Percentiles rank a stretch among this genome's conserved stretches.
These are phyloP conservation scores for Suricata suricatta DNA, from an alignment of 2,113 vertebrate species.

Conservation along the genomic window DNA sequence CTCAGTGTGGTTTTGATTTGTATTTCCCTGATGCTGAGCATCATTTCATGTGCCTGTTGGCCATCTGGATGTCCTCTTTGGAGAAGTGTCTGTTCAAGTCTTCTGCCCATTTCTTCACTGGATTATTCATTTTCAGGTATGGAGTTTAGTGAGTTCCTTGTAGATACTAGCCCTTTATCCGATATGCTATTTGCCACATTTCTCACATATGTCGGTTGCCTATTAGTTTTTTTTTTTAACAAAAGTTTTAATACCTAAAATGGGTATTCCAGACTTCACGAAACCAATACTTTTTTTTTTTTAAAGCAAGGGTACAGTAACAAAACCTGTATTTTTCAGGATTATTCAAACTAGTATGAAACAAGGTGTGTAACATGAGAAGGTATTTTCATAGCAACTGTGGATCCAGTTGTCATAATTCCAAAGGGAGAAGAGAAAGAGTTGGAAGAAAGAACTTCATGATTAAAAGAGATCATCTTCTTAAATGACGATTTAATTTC, in stretches of 20 bases:
- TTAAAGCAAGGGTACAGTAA: not conserved
- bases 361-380: not conserved
- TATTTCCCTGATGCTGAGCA: too few species aligned
- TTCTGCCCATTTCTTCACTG: too few species aligned
- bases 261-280: not conserved
- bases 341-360: constrained; percentile 11
- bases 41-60: too few species aligned
- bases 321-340: not conserved
- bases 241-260: constrained; percentile 29
- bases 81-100: too few species aligned
- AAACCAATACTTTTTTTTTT: not conserved
- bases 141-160: too few species aligned
- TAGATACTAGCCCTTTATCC: too few species aligned
- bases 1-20: too few species aligned
- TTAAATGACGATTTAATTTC: constrained; percentile 25
- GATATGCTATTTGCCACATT: too few species aligned
- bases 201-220: too few species aligned
- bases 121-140: too few species aligned
- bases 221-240: too few species aligned
- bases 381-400: not conserved
- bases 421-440: not conserved
- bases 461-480: constrained; percentile 16
- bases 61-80: too few species aligned
- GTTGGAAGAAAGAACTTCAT: constrained; percentile 6
- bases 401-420: constrained; percentile 4